phyloP scores from a whole-genome alignment of 2,113 vertebrate species.

The Cardinalis cardinalis region DNA sequence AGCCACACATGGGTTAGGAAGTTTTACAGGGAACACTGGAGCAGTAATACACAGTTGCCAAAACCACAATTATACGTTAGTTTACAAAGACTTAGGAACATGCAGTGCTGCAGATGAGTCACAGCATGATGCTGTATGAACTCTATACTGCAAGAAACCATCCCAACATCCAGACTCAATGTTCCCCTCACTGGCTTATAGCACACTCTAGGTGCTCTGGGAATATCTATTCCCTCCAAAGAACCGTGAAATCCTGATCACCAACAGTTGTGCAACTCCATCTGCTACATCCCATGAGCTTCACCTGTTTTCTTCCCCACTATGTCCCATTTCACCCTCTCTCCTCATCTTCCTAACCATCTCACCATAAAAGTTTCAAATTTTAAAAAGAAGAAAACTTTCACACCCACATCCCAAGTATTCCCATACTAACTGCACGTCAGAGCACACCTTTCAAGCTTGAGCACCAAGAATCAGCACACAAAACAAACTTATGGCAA shows the following conservation, averaged over 20 bases:
- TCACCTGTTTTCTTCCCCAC: not conserved
- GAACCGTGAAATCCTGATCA: rapidly evolving
- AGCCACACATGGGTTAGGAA: not conserved
- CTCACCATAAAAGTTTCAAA: not conserved
- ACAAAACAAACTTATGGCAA: not conserved
- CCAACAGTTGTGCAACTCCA: not conserved
- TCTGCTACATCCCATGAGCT: not conserved
- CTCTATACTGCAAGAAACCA: not conserved
- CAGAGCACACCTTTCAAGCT: not conserved
- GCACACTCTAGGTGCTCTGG: not conserved
- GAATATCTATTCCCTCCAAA: not conserved
- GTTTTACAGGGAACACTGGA: not conserved
- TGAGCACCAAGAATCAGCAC: not conserved
- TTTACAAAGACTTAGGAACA: not conserved
- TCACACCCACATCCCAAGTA: not conserved
- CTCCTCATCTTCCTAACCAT: not conserved
- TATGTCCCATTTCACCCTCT: not conserved
- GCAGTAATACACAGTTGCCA: not conserved
- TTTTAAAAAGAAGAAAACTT: not conserved
- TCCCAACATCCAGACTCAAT: not conserved
- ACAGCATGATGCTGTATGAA: not conserved
- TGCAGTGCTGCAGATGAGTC: not conserved
- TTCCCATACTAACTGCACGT: not conserved
- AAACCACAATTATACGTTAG: not conserved
- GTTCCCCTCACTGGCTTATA: not conserved